Evolutionary conservation across 1,140 invertebrate species (phyloP), one percentile per base, ranked within the genome.

Genomic region (Asobara japonica): DNA sequence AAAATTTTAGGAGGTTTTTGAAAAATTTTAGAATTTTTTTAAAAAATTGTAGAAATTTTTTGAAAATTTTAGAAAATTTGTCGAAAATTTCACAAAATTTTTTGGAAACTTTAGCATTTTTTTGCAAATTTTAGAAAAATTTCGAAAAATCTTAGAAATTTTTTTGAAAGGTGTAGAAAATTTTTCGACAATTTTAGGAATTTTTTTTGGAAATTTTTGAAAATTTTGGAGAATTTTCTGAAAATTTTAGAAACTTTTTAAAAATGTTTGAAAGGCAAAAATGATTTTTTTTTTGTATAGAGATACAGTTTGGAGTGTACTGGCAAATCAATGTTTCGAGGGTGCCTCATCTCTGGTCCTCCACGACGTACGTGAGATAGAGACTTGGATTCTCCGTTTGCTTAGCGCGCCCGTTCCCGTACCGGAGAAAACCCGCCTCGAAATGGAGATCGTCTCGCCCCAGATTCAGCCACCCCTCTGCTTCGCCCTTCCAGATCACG

Each of bases 401-500:
- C 89, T 99, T 25, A 98, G 97, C 77, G 96, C 97, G 61, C 98
- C 98, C 0, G 98, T 99, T 25, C 97, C 97, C 3, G 96, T 99
- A 25, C 98, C 98, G 20, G 95, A 96, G 25, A 98, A 98, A 88
- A 99, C 98, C 10, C 92, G 95, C 80, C 92, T 99, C 8, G 96
- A 99, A 89, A 94, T 99, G 31, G 95, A 98, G 87, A 93, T 99
- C 38, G 88, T 99, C 65, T 96, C 97, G 20, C 91, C 92, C n/a
- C 93, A 92, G 68, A 89, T 97, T 29, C 95, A 97, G 79, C 91
- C 93, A 66, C 94, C 97, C 1, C 88, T 99, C 41, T 89, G 96
- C 33, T 99, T 99, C 87, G 97, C 98, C 16, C 88, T 99, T 74
- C 98, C 98, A 7, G 98, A 99, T 87, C 97, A 99, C 88, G 99